These are phyloP conservation scores for Nettapus auritus DNA, from an alignment of 2,113 vertebrate species.

Conservation along the genomic window DNA sequence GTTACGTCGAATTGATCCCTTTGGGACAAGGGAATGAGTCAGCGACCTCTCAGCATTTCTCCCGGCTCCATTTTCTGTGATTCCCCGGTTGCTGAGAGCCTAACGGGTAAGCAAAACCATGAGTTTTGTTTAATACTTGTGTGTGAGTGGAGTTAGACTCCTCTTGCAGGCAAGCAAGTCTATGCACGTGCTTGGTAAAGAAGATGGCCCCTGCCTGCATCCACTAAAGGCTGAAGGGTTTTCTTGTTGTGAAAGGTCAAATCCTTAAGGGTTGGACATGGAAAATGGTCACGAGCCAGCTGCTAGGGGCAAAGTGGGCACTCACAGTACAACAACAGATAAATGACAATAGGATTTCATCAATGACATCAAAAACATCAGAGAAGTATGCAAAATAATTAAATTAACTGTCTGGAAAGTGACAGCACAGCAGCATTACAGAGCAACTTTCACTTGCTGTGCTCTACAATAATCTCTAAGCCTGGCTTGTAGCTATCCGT, in stretches of 20 bases:
- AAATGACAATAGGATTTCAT: conserved; percentile 5
- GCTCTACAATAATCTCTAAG: not conserved
- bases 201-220: not conserved
- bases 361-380: not conserved
- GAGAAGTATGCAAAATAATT: conserved; percentile 14
- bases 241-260: not conserved
- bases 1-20: not conserved
- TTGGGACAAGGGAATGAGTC: not conserved
- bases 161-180: conserved; percentile 27
- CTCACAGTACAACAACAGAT: not conserved
- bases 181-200: not conserved
- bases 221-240: not conserved
- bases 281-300: not conserved
- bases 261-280: not conserved
- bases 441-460: not conserved
- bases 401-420: conserved; percentile 37
- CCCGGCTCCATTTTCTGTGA: not conserved
- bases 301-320: not conserved
- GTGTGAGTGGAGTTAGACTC: not conserved
- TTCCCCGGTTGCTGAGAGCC: not conserved
- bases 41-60: not conserved
- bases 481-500: not conserved
- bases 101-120: not conserved
- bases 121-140: not conserved
- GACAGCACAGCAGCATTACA: not conserved